phyloP scores from a whole-genome alignment of 2,113 vertebrate genomes.

The Procavia capensis region DNA sequence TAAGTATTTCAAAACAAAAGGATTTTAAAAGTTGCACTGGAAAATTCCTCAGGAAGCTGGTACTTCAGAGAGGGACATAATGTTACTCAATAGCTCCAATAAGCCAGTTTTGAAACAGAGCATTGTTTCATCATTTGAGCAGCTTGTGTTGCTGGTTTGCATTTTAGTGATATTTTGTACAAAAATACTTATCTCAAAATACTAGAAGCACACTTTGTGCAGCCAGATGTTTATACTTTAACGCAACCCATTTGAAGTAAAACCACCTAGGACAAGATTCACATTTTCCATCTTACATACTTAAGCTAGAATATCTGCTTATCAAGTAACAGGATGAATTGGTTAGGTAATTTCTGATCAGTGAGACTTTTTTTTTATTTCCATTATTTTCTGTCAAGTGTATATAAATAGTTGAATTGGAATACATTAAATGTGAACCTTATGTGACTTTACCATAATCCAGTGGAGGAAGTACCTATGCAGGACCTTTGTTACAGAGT shows the following conservation, averaged over 20 bases:
- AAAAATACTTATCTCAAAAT: neutral
- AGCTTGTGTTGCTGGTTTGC: neutral
- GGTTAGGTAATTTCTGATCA: neutral
- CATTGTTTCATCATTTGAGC: slow-evolving; percentile 7
- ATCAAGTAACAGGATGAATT: neutral
- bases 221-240: neutral
- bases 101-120: slow-evolving; percentile 34
- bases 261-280: neutral
- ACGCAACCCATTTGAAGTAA: neutral
- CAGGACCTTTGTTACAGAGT: neutral
- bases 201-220: neutral
- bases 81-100: slow-evolving; percentile 58
- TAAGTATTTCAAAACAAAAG: slow-evolving; percentile 62
- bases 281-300: neutral
- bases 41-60: slow-evolving; percentile 72
- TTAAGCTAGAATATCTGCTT: neutral
- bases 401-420: neutral
- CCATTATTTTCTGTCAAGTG: neutral
- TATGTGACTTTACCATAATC: neutral
- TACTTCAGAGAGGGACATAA: slow-evolving; percentile 9
- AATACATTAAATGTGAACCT: neutral
- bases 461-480: neutral
- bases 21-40: neutral
- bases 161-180: neutral
- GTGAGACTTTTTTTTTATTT: neutral